phyloP scores from a whole-genome alignment of 2,888 invertebrate species.

The Ischnus inquisitorius region DNA sequence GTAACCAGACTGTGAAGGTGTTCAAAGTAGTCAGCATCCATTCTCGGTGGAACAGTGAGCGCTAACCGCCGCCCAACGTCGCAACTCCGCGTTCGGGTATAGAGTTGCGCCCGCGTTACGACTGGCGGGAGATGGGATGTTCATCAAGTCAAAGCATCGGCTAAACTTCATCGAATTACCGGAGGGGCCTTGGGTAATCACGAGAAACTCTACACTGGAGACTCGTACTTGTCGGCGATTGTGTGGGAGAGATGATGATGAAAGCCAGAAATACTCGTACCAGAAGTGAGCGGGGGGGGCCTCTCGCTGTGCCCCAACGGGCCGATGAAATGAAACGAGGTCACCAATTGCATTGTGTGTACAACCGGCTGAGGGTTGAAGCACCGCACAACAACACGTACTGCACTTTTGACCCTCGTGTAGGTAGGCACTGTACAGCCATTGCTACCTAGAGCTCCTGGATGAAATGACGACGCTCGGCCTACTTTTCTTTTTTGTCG shows the following conservation, averaged over 20 bases:
- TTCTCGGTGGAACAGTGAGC: slow-evolving; percentile 42
- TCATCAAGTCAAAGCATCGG: slow-evolving; percentile 74
- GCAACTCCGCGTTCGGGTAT: not conserved
- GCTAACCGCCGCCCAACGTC: slow-evolving; percentile 5
- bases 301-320: slow-evolving; percentile 51
- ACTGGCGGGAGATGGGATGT: slow-evolving; percentile 28
- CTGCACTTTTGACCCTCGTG: slow-evolving; percentile 68
- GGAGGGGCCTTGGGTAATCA: slow-evolving; percentile 66
- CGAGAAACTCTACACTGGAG: slow-evolving; percentile 44
- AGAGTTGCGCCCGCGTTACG: slow-evolving; percentile 43
- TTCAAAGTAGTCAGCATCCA: slow-evolving; percentile 64
- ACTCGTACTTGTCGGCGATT: slow-evolving; percentile 3
- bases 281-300: slow-evolving; percentile 23
- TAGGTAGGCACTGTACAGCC: slow-evolving; percentile 46
- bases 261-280: slow-evolving; percentile 8
- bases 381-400: slow-evolving; percentile 68
- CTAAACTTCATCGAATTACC: slow-evolving; percentile 75
- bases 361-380: slow-evolving; percentile 65
- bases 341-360: slow-evolving; percentile 76
- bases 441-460: slow-evolving; percentile 52
- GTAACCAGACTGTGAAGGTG: slow-evolving; percentile 2
- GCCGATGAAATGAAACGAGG: slow-evolving; percentile 73
- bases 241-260: slow-evolving; percentile 16
- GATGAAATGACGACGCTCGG: slow-evolving; percentile 61
- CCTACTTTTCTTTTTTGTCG: slow-evolving; percentile 57